These are phyloP conservation scores for Crotophaga sulcirostris DNA, from an alignment of 2,113 vertebrate genomes.

Conservation along the genomic window DNA sequence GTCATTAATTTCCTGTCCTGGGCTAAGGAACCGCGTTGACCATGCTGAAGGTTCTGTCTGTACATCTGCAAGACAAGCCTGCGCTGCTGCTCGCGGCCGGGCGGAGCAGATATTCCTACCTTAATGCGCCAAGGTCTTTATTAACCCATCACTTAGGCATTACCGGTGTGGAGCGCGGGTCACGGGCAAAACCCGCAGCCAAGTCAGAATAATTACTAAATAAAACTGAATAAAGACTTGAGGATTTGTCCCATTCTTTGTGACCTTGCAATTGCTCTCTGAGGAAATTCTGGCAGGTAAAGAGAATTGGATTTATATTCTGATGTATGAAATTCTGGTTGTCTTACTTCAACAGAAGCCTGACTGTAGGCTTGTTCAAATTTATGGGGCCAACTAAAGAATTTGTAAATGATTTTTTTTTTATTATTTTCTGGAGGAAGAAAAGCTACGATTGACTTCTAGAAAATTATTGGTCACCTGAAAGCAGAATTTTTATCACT, in stretches of 20 bases:
- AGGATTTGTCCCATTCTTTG: neutral
- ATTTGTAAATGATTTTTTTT: neutral
- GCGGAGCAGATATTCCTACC: neutral
- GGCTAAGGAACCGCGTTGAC: neutral
- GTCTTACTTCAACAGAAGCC: neutral
- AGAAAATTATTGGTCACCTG: neutral
- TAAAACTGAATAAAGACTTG: neutral
- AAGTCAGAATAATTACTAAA: slow-evolving; percentile 15
- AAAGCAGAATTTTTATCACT: neutral
- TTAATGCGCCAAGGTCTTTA: neutral
- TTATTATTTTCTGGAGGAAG: neutral
- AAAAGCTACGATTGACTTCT: neutral
- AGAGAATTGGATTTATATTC: slow-evolving; percentile 45
- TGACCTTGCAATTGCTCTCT: slow-evolving; percentile 37
- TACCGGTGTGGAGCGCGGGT: neutral
- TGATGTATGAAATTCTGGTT: slow-evolving; percentile 25
- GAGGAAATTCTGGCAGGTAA: slow-evolving; percentile 30
- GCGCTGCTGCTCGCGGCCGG: neutral
- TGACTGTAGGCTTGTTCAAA: neutral
- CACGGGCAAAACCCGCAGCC: neutral
- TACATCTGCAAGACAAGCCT: neutral
- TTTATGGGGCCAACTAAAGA: neutral
- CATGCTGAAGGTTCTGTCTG: neutral
- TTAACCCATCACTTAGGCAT: neutral
- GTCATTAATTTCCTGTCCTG: slow-evolving; percentile 21